These are phyloP conservation scores for Rafetus swinhoei DNA, from an alignment of 2,113 vertebrate genomes.

Conservation along the genomic window DNA sequence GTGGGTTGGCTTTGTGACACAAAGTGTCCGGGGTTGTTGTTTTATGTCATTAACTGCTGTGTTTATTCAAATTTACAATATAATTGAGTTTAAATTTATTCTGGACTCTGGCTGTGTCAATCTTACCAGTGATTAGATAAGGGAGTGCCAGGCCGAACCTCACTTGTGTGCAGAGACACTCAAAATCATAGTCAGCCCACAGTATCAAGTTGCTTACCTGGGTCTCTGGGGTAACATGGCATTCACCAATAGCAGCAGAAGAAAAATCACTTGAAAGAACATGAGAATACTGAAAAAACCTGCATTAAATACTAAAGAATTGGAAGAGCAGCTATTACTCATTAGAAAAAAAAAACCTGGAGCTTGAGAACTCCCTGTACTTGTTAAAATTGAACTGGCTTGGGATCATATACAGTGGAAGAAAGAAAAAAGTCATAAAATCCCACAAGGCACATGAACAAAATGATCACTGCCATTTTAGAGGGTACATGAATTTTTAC, in stretches of 20 bases:
- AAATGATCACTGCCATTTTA: conserved; percentile 12
- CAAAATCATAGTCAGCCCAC: too few relatives aligned
- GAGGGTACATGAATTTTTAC: not conserved
- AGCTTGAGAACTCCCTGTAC: conserved; percentile 51
- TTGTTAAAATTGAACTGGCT: conserved; percentile 45
- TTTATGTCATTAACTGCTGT: too few relatives aligned
- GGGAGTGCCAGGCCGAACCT: too few relatives aligned
- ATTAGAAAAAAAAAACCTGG: conserved; percentile 48
- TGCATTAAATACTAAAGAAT: conserved; percentile 53
- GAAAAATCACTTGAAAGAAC: conserved; percentile 57
- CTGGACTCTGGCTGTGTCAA: too few relatives aligned
- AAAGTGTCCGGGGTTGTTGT: too few relatives aligned
- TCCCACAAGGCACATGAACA: conserved; percentile 41
- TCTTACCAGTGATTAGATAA: too few relatives aligned
- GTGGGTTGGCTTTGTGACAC: too few relatives aligned
- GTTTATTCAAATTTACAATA: too few relatives aligned
- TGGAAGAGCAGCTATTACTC: conserved; percentile 55
- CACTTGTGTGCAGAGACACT: too few relatives aligned
- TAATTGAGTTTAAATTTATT: too few relatives aligned
- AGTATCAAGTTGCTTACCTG: too few relatives aligned
- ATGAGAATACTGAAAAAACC: conserved; percentile 60
- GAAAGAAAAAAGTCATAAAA: conserved; percentile 45
- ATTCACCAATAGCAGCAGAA: conserved; percentile 41
- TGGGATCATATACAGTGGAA: not conserved
- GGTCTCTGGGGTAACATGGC: not conserved